phyloP scores from a whole-genome alignment of 2,113 vertebrate genomes.

The Notiomystis cincta region DNA sequence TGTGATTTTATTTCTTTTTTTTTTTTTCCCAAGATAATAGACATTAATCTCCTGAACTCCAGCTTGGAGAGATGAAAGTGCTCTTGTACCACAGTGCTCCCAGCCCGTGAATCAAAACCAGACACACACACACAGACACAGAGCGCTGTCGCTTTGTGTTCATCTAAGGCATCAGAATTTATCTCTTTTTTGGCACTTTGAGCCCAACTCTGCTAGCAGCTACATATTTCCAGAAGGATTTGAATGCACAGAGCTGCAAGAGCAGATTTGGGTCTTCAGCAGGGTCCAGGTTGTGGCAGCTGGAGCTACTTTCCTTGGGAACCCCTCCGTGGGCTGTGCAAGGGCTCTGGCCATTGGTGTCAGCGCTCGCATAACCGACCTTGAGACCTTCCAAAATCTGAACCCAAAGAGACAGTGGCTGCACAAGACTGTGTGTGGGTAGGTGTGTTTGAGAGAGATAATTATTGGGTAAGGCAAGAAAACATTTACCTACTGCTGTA shows the following conservation, averaged over 20 bases:
- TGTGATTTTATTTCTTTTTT: background rate
- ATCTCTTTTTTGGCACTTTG: background rate
- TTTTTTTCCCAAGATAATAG: background rate
- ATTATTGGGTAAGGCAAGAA: slow-evolving; percentile 47
- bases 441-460: slow-evolving; percentile 24
- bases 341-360: accelerated
- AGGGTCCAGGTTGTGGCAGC: background rate
- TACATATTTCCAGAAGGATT: background rate
- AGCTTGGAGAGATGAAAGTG: background rate
- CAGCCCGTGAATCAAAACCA: background rate
- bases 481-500: slow-evolving; percentile 37
- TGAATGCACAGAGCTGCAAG: accelerated
- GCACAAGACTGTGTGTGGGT: background rate
- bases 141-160: background rate
- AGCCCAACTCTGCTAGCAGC: background rate
- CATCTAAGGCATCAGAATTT: background rate
- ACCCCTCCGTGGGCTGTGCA: accelerated
- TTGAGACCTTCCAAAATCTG: background rate
- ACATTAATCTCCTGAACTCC: background rate
- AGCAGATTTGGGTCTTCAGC: background rate
- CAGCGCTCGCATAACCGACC: background rate
- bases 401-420: background rate
- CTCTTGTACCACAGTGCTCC: background rate
- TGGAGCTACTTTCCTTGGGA: background rate
- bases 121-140: background rate